These are phyloP conservation scores for Microchrysa polita DNA, from an alignment of 2,888 invertebrate genomes.

Conservation along the genomic window DNA sequence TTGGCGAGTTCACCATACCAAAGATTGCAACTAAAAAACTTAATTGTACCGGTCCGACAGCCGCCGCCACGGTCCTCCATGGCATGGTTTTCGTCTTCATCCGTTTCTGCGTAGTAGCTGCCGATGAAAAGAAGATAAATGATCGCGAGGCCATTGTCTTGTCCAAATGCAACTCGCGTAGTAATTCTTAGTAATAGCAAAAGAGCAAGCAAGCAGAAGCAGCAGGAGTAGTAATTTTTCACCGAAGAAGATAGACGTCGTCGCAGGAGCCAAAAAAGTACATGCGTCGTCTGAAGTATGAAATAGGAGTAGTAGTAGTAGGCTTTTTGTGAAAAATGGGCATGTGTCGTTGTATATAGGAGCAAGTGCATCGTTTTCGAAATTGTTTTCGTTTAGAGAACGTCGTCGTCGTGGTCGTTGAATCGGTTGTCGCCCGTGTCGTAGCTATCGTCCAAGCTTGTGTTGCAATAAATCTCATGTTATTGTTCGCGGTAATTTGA, in stretches of 20 bases:
- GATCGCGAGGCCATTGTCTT: background rate
- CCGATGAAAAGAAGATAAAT: background rate
- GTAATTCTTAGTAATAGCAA: background rate
- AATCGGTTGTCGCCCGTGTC: background rate
- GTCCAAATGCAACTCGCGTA: background rate
- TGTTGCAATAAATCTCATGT: slow-evolving; percentile 38
- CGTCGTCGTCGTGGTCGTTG: too few species aligned
- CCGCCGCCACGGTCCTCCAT: background rate
- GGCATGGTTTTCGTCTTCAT: background rate
- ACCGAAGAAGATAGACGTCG: background rate
- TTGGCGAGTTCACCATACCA: slow-evolving; percentile 12
- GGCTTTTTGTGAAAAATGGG: slow-evolving; percentile 16
- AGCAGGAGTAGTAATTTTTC: slow-evolving; percentile 19
- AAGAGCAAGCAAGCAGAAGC: background rate
- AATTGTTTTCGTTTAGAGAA: slow-evolving; percentile 2
- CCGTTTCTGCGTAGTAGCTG: too few species aligned
- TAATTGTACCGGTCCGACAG: slow-evolving; percentile 16
- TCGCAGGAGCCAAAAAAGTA: slow-evolving; percentile 20
- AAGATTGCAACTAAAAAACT: slow-evolving; percentile 31
- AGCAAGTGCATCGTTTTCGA: slow-evolving; percentile 40
- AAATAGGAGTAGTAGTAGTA: too few species aligned
- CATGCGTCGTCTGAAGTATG: slow-evolving; percentile 19
- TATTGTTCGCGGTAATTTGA: slow-evolving; percentile 39
- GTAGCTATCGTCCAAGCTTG: background rate
- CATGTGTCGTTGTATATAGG: background rate